These are phyloP conservation scores for Entomobrya multifasciata DNA, from an alignment of 2,888 invertebrate genomes.

Conservation along the genomic window DNA sequence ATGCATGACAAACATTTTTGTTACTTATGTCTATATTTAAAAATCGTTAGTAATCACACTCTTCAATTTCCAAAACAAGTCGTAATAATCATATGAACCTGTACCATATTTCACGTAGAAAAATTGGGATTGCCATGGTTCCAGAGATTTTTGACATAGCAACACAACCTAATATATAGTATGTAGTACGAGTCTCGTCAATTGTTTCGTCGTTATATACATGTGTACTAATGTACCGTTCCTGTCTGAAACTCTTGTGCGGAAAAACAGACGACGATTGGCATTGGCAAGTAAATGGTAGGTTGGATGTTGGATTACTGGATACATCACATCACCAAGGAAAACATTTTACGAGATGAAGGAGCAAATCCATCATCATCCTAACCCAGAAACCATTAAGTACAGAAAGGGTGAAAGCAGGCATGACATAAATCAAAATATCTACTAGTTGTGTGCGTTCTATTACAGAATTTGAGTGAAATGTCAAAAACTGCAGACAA, in stretches of 20 bases:
- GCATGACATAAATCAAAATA: constrained; percentile 32
- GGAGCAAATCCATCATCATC: constrained; percentile 16
- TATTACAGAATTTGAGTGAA: not conserved
- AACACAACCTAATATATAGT: too few species aligned
- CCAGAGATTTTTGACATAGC: too few species aligned
- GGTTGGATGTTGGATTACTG: too few species aligned
- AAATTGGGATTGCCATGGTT: too few species aligned
- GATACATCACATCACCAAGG: too few species aligned
- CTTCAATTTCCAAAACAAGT: too few species aligned
- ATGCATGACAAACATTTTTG: too few species aligned
- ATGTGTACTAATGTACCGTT: not conserved
- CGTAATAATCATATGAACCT: too few species aligned
- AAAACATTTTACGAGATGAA: not conserved
- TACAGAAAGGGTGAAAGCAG: constrained; percentile 26
- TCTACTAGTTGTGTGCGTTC: not conserved
- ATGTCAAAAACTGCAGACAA: constrained; percentile 35
- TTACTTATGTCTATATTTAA: too few species aligned
- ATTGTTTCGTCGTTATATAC: constrained; percentile 11
- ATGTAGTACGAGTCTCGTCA: not conserved
- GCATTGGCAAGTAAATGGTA: too few species aligned
- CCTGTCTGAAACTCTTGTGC: not conserved
- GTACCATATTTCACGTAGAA: too few species aligned
- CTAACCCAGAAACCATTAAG: constrained; percentile 39
- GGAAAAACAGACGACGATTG: not conserved
- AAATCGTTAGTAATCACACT: too few species aligned